A percentile compares a stretch with the other conserved stretches of the same genome.
These are phyloP conservation scores for Cisticola juncidis DNA, from an alignment of 2,113 vertebrate genomes.

Conservation along the genomic window DNA sequence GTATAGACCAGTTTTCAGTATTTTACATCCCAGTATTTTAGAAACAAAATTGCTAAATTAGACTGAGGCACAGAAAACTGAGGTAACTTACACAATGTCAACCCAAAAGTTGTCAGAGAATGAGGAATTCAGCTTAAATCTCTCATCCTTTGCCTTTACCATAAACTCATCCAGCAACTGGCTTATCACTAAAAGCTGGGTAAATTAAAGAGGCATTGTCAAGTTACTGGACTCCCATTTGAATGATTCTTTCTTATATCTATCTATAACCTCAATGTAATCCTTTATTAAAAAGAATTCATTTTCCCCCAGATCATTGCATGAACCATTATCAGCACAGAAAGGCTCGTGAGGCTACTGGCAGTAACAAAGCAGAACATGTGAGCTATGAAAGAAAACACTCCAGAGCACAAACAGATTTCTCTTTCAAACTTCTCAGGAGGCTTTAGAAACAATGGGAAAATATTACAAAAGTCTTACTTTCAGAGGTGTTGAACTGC, in stretches of 20 bases:
- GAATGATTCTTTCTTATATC: background rate
- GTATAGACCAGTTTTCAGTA: background rate
- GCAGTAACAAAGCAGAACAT: background rate
- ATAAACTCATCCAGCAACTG: background rate
- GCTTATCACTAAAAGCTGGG: background rate
- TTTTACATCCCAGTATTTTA: background rate
- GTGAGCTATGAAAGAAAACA: constrained; percentile 7
- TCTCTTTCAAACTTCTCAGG: constrained; percentile 17
- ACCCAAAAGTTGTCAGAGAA: background rate
- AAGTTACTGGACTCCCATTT: background rate
- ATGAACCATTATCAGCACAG: background rate
- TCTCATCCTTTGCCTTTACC: background rate
- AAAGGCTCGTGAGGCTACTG: background rate
- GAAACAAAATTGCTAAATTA: background rate
- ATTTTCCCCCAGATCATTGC: background rate
- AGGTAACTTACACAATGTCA: background rate
- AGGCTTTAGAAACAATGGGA: background rate
- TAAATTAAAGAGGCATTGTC: background rate
- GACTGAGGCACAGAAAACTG: background rate
- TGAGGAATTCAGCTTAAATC: background rate
- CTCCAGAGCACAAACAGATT: background rate
- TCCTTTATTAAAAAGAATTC: constrained; percentile 16
- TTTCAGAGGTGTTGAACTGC: background rate
- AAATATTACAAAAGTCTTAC: background rate
- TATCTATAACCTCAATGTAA: background rate